Evolutionary conservation across 2,113 vertebrate genomes (phyloP).

Genomic region (Vidua macroura): DNA sequence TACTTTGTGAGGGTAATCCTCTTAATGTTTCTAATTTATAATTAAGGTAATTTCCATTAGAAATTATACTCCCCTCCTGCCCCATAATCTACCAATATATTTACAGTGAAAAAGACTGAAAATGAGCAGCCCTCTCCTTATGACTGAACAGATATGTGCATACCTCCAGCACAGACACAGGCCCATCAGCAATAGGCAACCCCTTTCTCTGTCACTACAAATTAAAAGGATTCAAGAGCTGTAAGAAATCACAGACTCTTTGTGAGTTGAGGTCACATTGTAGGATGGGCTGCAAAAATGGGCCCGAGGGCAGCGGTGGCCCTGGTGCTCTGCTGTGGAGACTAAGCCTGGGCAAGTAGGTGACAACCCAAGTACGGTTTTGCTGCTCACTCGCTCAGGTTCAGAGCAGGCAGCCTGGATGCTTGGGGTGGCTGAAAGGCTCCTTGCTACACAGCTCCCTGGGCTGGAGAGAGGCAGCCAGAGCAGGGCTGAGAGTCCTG

Average conservation of each 20-base stretch:
- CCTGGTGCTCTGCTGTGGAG: neutral
- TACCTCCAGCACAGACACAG: neutral
- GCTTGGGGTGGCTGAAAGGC: neutral
- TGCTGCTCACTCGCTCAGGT: rapidly evolving
- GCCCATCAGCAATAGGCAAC: neutral
- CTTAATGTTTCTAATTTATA: neutral
- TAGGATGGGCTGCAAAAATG: neutral
- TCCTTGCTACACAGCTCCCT: too few species aligned
- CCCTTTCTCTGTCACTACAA: neutral
- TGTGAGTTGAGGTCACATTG: rapidly evolving
- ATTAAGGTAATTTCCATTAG: neutral
- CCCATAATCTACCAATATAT: neutral
- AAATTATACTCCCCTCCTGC: neutral
- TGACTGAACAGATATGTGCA: neutral
- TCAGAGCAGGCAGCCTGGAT: neutral
- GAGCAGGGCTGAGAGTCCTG: neutral
- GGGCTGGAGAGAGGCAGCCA: neutral
- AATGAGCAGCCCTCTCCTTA: neutral
- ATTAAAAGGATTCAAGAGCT: neutral
- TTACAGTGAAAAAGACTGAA: neutral
- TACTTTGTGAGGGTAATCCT: neutral
- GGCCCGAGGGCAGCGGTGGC: neutral
- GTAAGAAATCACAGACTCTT: neutral
- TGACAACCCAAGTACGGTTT: neutral
- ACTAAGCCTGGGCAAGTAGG: neutral